Evolutionary conservation across 2,797 vertebrate genomes (phyloP).

Genomic region (Pygocentrus nattereri): DNA sequence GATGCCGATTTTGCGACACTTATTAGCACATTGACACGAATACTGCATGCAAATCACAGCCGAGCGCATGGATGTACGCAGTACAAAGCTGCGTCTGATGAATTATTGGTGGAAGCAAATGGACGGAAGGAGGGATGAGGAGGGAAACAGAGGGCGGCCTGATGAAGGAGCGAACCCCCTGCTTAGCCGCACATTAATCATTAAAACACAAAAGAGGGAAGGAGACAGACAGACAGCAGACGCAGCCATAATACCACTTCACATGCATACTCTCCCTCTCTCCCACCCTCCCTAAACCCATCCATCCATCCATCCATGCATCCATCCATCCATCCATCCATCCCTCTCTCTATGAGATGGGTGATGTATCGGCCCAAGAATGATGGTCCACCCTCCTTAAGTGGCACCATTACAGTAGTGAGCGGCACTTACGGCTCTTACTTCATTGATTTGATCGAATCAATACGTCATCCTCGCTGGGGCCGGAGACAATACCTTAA

Average conservation of each 20-base stretch:
- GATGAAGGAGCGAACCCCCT: constrained; percentile 67
- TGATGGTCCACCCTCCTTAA: constrained; percentile 72
- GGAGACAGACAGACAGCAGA: constrained; percentile 64
- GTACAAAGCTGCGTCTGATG: constrained; percentile 37
- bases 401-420: constrained; percentile 76
- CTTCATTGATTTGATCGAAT: constrained; percentile 81
- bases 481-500: constrained; percentile 79
- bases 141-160: constrained; percentile 55
- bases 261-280: constrained; percentile 36
- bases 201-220: constrained; percentile 68
- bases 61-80: background rate
- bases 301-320: background rate
- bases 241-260: constrained; percentile 68
- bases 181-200: constrained; percentile 76
- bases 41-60: background rate
- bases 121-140: constrained; percentile 40
- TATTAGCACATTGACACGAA: background rate
- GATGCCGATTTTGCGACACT: background rate
- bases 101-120: constrained; percentile 63
- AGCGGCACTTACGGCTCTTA: constrained; percentile 78
- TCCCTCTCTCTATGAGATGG: constrained; percentile 26
- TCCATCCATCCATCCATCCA: constrained; percentile 4
- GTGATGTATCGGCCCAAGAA: constrained; percentile 49
- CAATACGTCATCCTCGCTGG: constrained; percentile 79
- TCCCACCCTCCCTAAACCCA: background rate